These are phyloP conservation scores for Scaptomyza pallida DNA, from an alignment of 1,140 invertebrate species.

Conservation along the genomic window DNA sequence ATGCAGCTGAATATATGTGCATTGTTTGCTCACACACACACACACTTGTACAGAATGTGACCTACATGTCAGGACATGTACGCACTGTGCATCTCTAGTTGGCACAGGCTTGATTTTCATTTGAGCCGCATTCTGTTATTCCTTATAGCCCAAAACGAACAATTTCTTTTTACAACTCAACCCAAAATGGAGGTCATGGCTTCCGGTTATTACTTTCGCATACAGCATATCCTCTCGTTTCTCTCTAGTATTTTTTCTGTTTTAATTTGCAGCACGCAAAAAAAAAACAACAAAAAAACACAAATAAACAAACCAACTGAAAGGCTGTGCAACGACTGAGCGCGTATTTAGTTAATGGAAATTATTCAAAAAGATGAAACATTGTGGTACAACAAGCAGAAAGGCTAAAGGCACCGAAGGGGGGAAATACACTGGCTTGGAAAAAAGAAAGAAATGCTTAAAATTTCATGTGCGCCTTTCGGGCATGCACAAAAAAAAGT, in stretches of 20 bases:
- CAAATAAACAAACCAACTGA: background rate
- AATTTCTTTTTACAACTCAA: conserved; percentile 40
- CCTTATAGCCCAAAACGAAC: conserved; percentile 41
- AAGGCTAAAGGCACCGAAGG: background rate
- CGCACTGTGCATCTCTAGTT: conserved; percentile 41
- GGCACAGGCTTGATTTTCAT: conserved; percentile 61
- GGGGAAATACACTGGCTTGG: conserved; percentile 7
- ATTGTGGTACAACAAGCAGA: conserved; percentile 29
- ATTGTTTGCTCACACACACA: conserved; percentile 48
- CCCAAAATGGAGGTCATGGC: conserved; percentile 42
- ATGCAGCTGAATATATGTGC: conserved; percentile 45
- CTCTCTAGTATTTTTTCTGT: conserved; percentile 20
- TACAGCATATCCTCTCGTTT: conserved; percentile 38
- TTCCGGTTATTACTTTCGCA: conserved; percentile 54
- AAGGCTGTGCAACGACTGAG: conserved; percentile 24
- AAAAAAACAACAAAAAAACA: background rate
- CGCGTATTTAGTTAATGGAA: conserved; percentile 70
- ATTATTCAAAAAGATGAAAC: conserved; percentile 64
- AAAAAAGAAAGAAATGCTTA: background rate
- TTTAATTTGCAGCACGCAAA: conserved; percentile 22
- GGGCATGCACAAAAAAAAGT: background rate
- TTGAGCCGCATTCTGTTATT: conserved; percentile 68
- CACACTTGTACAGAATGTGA: conserved; percentile 34
- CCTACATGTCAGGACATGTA: conserved; percentile 55
- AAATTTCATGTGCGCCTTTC: conserved; percentile 7